Conservation (phyloP, 2,888 invertebrate genomes). For the Conops quadrifasciatus region DNA sequence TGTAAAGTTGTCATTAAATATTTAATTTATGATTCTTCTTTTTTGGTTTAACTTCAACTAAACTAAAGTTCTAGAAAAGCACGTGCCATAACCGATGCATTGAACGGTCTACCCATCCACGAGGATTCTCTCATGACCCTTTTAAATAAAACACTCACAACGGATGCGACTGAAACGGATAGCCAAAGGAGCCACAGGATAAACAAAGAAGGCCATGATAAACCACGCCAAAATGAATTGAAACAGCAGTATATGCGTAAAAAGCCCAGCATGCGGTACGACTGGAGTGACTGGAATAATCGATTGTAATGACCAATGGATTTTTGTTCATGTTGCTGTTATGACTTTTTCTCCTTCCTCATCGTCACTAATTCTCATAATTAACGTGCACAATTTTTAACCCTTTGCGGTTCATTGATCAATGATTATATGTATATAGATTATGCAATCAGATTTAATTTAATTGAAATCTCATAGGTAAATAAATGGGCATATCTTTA, state of each 20-base stretch:
- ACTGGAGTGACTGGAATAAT: slow-evolving; percentile 46
- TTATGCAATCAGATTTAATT: slow-evolving; percentile 7
- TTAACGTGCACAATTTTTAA: slow-evolving; percentile 10
- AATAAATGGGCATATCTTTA: too few relatives aligned
- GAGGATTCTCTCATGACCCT: slow-evolving; percentile 57
- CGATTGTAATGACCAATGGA: slow-evolving; percentile 44
- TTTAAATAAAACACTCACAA: slow-evolving; percentile 43
- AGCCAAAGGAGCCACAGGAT: slow-evolving; percentile 11
- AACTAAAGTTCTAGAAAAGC: slow-evolving; percentile 52
- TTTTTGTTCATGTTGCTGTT: not conserved
- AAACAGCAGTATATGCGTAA: slow-evolving; percentile 33
- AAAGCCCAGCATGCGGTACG: slow-evolving; percentile 48
- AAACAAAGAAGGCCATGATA: not conserved
- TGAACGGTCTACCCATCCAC: slow-evolving; percentile 60
- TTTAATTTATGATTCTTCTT: not conserved
- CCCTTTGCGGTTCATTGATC: too few relatives aligned
- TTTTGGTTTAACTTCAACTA: not conserved
- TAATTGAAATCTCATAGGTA: too few relatives aligned
- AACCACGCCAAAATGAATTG: slow-evolving; percentile 32
- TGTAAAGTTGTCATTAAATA: not conserved
- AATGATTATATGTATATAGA: not conserved
- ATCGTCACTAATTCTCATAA: not conserved
- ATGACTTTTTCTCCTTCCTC: not conserved
- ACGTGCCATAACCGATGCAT: slow-evolving; percentile 59
- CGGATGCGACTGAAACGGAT: not conserved